Evolutionary conservation across 2,113 vertebrate genomes (phyloP), one percentile per base, ranked within the genome.

Genomic region (Oryzias javanicus): DNA sequence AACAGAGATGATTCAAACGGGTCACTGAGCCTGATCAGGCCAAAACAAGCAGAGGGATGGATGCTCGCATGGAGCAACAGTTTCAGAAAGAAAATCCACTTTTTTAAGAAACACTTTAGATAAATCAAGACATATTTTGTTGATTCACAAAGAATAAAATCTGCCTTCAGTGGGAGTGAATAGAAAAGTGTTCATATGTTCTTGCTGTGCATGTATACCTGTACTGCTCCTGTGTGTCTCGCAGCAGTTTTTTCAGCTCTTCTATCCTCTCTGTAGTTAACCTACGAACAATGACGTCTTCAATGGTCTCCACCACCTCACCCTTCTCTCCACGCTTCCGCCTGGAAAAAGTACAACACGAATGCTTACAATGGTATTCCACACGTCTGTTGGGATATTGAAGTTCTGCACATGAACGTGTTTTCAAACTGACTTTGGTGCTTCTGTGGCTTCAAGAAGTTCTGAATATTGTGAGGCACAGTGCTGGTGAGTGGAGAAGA

Each of bases 381-480:
- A 5, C 1, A 0, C 1, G 2, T 14, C 13, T 40, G 16, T 3
- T 53, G 20, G 2, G 27, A 53, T 12, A 42, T 49, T 17, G 13
- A 12, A 14, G 40, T 27, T 50, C 4, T 18, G 27, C 22, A 22
- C 10, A 18, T 4, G 8, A 18, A 13, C 40, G 49, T 44, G 14
- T 27, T 49, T 14, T 14, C 14, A 42, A 29, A 90, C 96, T 96
- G 64, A 99, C 97, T 99, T 99, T 18, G 97, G 97, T 17, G 97
- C 98, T 83, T 99, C 97, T 0, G 97, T 99, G 42, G 96, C 96
- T 81, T 99, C 97, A 78, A 98, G 86, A 55, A 98, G 93, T 76
- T 99, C 97, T 0, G 97, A 99, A 81, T 99, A 99, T 72, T 98
- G 97, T 29, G 97, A 99, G 68, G 97, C 97, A 88, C 97, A 99